Evolutionary conservation across 2,888 invertebrate species (phyloP).

Genomic region (Uropetala carovei): DNA sequence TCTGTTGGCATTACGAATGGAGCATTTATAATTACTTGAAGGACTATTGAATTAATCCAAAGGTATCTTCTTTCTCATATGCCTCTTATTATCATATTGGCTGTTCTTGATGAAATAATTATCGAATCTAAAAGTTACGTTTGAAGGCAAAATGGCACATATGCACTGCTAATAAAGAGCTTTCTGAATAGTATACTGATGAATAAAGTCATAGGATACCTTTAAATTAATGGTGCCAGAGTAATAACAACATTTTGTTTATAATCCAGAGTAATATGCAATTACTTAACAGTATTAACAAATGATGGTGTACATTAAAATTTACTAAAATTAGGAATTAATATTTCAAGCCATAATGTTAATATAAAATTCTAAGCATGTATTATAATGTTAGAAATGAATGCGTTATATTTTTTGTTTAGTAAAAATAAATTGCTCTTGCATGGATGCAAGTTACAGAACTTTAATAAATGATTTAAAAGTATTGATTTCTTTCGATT

Average conservation of each 20-base stretch:
- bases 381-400: background rate
- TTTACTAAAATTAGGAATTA: background rate
- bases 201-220: background rate
- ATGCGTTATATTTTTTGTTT: background rate
- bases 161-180: background rate
- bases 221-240: background rate
- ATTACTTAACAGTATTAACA: background rate
- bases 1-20: constrained; percentile 1
- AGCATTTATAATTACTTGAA: background rate
- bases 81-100: background rate
- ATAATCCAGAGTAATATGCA: background rate
- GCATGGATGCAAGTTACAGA: background rate
- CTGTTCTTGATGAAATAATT: background rate
- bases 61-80: background rate
- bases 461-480: too few species aligned
- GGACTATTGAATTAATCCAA: background rate
- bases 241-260: background rate
- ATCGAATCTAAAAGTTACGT: background rate
- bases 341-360: background rate
- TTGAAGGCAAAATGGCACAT: background rate
- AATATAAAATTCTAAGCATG: background rate
- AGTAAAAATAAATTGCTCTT: background rate
- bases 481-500: too few species aligned
- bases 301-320: background rate
- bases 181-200: background rate